phyloP scores from a whole-genome alignment of 2,888 invertebrate genomes.

The Dorcus parallelipipedus region DNA sequence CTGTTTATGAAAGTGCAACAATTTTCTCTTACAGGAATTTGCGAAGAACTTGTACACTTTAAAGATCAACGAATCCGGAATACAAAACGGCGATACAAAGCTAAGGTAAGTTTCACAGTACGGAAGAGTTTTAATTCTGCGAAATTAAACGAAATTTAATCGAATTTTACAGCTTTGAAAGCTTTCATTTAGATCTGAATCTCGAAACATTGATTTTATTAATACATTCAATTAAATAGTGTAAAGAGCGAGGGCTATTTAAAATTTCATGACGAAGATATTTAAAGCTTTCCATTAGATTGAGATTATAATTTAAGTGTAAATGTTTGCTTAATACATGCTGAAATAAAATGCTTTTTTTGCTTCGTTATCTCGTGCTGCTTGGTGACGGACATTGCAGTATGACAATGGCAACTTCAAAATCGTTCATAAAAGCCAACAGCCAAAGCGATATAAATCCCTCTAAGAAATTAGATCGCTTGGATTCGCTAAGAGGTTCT shows the following conservation, averaged over 20 bases:
- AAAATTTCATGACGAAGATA: too few species aligned
- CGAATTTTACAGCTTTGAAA: background rate
- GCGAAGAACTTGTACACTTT: conserved; percentile 73
- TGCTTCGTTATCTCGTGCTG: background rate
- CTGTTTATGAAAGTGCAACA: too few species aligned
- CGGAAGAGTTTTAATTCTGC: background rate
- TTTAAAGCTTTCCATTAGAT: background rate
- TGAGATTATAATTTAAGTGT: background rate
- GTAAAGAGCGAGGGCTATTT: too few species aligned
- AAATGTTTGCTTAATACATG: background rate
- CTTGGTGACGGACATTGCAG: background rate
- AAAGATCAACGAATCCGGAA: conserved; percentile 63
- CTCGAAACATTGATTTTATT: background rate
- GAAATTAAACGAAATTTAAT: conserved; percentile 1
- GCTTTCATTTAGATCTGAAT: background rate
- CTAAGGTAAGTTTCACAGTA: conserved; percentile 52
- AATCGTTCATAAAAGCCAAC: conserved; percentile 88
- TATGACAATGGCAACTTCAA: conserved; percentile 69
- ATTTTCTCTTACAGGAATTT: conserved; percentile 56
- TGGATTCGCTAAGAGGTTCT: conserved; percentile 69
- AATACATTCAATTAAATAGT: background rate
- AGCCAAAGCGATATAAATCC: conserved; percentile 73
- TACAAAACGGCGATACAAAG: conserved; percentile 51
- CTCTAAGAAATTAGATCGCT: conserved; percentile 60
- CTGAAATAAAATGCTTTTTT: background rate